Evolutionary conservation across 2,888 invertebrate species (phyloP).

Genomic region (Megaustenia siamemsis): DNA sequence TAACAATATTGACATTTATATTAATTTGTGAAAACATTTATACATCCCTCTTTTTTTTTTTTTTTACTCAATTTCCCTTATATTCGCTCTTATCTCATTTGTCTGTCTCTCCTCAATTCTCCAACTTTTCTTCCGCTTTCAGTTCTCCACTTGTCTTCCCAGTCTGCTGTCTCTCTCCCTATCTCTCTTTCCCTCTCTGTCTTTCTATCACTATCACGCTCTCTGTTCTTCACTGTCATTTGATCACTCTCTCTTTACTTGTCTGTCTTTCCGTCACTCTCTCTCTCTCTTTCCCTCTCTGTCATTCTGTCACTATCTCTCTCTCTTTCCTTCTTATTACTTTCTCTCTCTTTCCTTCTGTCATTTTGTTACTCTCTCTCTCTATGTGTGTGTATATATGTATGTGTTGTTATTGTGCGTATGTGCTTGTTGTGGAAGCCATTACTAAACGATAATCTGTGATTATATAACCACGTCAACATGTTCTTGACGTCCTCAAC

Average conservation of each 20-base stretch:
- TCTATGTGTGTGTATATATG: not conserved
- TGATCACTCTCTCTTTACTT: not conserved
- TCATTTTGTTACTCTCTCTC: not conserved
- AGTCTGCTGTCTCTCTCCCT: too few species aligned
- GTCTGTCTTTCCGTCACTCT: not conserved
- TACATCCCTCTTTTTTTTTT: not conserved
- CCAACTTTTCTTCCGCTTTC: too few species aligned
- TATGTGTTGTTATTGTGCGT: not conserved
- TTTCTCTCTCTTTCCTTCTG: not conserved
- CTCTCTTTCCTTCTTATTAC: not conserved
- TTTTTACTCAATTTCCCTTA: too few species aligned
- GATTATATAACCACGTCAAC: too few species aligned
- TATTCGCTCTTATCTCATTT: too few species aligned
- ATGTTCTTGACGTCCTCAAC: too few species aligned
- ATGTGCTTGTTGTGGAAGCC: too few species aligned
- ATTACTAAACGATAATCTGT: too few species aligned
- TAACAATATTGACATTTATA: not conserved
- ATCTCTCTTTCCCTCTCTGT: not conserved
- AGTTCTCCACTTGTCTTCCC: too few species aligned
- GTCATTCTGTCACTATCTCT: not conserved
- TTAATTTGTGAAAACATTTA: conserved; percentile 6
- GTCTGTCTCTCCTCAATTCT: too few species aligned
- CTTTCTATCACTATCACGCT: not conserved
- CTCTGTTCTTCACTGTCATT: not conserved
- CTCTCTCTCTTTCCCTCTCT: not conserved